Evolutionary conservation across 1,140 invertebrate species (phyloP).

Genomic region (Rhizoglyphus robini): DNA sequence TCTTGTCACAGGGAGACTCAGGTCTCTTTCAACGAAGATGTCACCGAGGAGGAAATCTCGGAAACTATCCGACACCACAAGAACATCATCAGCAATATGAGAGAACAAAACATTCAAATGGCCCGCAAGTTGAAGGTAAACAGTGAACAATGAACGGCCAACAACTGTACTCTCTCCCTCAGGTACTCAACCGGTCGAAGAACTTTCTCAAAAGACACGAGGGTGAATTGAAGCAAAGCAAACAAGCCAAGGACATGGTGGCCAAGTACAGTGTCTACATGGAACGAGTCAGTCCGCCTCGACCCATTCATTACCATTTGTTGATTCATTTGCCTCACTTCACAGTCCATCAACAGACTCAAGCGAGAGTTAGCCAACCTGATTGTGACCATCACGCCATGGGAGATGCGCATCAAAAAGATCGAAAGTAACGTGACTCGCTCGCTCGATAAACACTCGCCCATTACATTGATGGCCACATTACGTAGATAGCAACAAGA

Average conservation of each 20-base stretch:
- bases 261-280: conserved; percentile 41
- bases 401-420: conserved; percentile 87
- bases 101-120: conserved; percentile 23
- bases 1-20: conserved; percentile 22
- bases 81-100: conserved; percentile 46
- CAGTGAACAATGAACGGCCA: not conserved
- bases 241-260: conserved; percentile 65
- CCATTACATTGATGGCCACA: not conserved
- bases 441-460: not conserved
- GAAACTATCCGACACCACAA: conserved; percentile 84
- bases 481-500: not conserved
- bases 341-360: conserved; percentile 62
- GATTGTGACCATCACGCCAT: conserved; percentile 70
- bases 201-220: conserved; percentile 72
- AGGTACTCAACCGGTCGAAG: conserved; percentile 52
- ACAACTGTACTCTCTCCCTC: not conserved
- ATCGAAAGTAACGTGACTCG: conserved; percentile 84
- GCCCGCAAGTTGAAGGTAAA: conserved; percentile 21
- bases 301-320: not conserved
- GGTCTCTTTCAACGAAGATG: conserved; percentile 24
- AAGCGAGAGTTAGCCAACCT: conserved; percentile 69
- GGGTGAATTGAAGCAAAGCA: conserved; percentile 71
- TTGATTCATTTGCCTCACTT: not conserved
- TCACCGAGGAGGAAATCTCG: conserved; percentile 53
- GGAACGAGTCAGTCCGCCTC: conserved; percentile 9